These are phyloP conservation scores for Drosophila pectinifera DNA, from an alignment of 1,140 invertebrate species.

Conservation along the genomic window DNA sequence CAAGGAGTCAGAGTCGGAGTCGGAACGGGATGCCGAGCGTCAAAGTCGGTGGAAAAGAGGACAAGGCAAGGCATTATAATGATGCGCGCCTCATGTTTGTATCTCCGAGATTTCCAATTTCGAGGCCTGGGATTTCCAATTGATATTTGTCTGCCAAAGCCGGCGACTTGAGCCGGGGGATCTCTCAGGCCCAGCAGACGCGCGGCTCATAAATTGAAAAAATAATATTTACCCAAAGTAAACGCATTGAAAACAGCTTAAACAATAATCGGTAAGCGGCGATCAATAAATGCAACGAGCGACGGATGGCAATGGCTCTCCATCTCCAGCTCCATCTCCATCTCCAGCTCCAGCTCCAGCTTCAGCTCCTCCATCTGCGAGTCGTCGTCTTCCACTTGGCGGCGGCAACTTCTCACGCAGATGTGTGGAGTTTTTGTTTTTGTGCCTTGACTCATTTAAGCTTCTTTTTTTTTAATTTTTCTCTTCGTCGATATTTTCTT, in stretches of 20 bases:
- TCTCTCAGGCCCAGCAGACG: conserved; percentile 55
- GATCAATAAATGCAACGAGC: conserved; percentile 73
- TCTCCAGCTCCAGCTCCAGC: conserved; percentile 17
- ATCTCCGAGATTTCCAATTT: conserved; percentile 74
- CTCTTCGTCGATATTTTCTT: conserved; percentile 74
- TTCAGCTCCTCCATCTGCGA: conserved; percentile 16
- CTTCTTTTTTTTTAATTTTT: conserved; percentile 82
- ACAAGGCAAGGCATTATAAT: conserved; percentile 50
- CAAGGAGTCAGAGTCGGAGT: background rate
- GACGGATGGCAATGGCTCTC: conserved; percentile 36
- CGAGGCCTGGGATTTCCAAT: conserved; percentile 66
- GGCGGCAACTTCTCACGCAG: conserved; percentile 79
- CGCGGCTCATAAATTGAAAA: conserved; percentile 77
- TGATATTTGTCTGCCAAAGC: conserved; percentile 78
- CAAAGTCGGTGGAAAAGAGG: conserved; percentile 29
- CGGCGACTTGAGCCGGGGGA: conserved; percentile 32
- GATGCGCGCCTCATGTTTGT: conserved; percentile 64
- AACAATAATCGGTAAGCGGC: conserved; percentile 80
- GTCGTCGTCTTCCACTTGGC: conserved; percentile 25
- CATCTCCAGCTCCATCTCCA: conserved; percentile 6
- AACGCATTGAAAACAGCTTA: conserved; percentile 84
- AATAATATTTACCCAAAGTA: conserved; percentile 82
- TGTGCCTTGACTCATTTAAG: conserved; percentile 77
- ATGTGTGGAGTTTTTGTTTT: conserved; percentile 67
- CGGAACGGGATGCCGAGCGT: conserved; percentile 21